phyloP scores from a whole-genome alignment of 2,113 vertebrate species.

The Tonatia bakeri region DNA sequence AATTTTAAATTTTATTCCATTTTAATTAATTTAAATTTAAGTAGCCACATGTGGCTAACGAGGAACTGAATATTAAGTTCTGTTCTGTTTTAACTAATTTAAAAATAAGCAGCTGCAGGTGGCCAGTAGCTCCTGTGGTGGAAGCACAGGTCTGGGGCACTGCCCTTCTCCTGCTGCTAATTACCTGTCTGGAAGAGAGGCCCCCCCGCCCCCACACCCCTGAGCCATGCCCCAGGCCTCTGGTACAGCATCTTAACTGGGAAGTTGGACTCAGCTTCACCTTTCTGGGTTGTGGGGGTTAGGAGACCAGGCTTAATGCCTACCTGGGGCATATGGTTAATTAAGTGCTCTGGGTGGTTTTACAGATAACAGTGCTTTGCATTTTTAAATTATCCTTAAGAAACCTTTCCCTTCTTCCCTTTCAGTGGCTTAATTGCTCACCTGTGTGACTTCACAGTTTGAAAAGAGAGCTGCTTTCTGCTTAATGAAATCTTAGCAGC shows the following conservation, averaged over 20 bases:
- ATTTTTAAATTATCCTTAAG: constrained; percentile 41
- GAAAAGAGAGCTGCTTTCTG: constrained; percentile 10
- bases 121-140: background rate
- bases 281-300: background rate
- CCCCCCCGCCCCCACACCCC: fast-evolving
- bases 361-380: background rate
- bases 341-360: background rate
- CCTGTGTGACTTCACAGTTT: background rate
- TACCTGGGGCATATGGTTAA: background rate
- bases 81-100: background rate
- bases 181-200: too few relatives aligned
- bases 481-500: constrained; percentile 30
- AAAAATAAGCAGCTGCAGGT: background rate
- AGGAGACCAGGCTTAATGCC: background rate
- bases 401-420: constrained; percentile 24
- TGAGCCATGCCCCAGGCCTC: background rate
- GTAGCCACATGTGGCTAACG: background rate
- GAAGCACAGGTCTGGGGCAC: background rate
- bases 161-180: background rate
- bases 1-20: background rate
- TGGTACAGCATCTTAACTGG: background rate
- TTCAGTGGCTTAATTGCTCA: constrained; percentile 27
- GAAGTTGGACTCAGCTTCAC: background rate
- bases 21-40: background rate
- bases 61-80: background rate